Conservation (phyloP, 2,113 vertebrate genomes). For the Atlantisia rogersi region DNA sequence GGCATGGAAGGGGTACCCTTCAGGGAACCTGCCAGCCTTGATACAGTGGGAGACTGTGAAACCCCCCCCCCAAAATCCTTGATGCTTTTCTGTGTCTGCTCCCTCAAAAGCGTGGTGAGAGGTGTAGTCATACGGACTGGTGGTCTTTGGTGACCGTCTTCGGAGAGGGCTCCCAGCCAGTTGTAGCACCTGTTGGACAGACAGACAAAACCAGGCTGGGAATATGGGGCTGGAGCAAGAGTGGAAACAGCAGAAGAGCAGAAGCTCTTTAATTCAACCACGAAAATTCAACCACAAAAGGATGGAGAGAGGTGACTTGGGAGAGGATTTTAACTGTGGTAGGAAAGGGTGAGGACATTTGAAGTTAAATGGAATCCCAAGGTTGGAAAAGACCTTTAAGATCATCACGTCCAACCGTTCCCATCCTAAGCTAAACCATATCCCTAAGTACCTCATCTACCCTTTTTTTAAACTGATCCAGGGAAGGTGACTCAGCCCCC, state of each 20-base stretch:
- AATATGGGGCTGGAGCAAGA: not conserved
- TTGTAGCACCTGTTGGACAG: not conserved
- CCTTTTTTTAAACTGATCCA: too few species aligned
- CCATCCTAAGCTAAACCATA: too few species aligned
- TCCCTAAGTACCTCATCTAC: too few species aligned
- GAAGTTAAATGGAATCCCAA: not conserved
- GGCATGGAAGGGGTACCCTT: not conserved
- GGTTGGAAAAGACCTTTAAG: too few species aligned
- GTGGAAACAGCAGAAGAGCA: not conserved
- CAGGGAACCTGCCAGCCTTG: not conserved
- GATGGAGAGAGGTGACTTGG: not conserved
- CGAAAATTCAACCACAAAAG: not conserved
- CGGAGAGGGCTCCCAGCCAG: not conserved
- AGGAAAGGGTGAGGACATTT: not conserved
- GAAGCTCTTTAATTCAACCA: not conserved
- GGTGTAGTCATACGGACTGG: not conserved
- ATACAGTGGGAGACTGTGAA: not conserved
- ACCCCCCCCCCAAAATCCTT: not conserved
- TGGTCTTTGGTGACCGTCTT: not conserved
- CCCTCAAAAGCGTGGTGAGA: not conserved
- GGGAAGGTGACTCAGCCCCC: too few species aligned
- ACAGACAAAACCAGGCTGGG: not conserved
- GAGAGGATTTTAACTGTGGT: not conserved
- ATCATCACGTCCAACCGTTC: too few species aligned
- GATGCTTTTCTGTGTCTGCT: not conserved